Conservation (phyloP, 2,888 invertebrate genomes). For the Liopterus haemorrhoidalis region DNA sequence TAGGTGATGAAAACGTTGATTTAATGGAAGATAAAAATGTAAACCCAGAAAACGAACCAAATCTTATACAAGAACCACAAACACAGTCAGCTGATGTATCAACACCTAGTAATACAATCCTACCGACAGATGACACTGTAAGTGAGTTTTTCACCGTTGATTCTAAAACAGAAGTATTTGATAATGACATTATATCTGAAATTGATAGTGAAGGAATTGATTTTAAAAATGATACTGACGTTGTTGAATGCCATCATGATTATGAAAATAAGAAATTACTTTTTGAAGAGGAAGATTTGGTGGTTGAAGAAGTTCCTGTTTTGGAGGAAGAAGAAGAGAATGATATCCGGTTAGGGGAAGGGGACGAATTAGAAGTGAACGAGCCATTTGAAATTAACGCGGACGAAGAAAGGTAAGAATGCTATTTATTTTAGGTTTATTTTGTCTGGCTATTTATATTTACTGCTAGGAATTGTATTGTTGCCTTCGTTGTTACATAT, state of each 20-base stretch:
- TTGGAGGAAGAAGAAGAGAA: conserved; percentile 22
- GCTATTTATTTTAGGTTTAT: conserved; percentile 10
- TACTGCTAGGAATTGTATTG: too few relatives aligned
- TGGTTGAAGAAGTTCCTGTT: conserved; percentile 19
- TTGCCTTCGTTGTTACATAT: too few relatives aligned
- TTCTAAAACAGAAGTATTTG: conserved; percentile 34
- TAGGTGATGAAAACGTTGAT: conserved; percentile 22
- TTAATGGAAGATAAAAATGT: conserved; percentile 22
- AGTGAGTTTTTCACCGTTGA: conserved; percentile 41
- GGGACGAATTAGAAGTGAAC: conserved; percentile 25
- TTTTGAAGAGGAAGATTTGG: conserved; percentile 20
- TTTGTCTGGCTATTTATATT: too few relatives aligned
- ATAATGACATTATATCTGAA: conserved; percentile 31
- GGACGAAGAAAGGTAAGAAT: conserved; percentile 16
- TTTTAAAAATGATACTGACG: conserved; percentile 33
- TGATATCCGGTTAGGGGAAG: conserved; percentile 27
- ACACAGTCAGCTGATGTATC: conserved; percentile 12
- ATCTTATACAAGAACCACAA: conserved; percentile 14
- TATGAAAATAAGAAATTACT: conserved; percentile 27
- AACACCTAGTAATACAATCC: conserved; percentile 30
- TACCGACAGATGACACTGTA: conserved; percentile 40
- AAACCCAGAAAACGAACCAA: conserved; percentile 20
- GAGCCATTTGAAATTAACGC: conserved; percentile 16
- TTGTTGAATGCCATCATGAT: conserved; percentile 30
- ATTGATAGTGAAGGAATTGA: conserved; percentile 30